Evolutionary conservation across 1,140 invertebrate genomes (phyloP), one percentile per base, ranked within the genome.

Genomic region (Parasteatoda tepidariorum): DNA sequence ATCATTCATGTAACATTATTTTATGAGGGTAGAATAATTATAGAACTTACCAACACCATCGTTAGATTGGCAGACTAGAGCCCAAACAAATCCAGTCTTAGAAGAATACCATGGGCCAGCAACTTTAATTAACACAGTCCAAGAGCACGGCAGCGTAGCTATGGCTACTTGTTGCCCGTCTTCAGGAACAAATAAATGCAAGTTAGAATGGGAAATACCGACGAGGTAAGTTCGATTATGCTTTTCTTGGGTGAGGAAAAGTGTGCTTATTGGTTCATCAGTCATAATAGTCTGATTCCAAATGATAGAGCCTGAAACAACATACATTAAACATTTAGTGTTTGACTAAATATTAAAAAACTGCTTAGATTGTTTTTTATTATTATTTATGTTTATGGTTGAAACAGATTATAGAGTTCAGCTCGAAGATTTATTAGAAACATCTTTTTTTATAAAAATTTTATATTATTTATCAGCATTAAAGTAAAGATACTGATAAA

Each of bases 1-100:
- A n/a, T n/a, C n/a, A n/a, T n/a, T n/a, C n/a, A n/a, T n/a, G n/a
- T n/a, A n/a, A n/a, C n/a, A n/a, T n/a, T n/a, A n/a, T n/a, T n/a
- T n/a, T n/a, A n/a, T n/a, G n/a, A n/a, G n/a, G n/a, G n/a, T n/a
- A n/a, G n/a, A n/a, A n/a, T n/a, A 24, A 0, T 41, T 18, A 7
- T 0, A n/a, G n/a, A n/a, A 38, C 73, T 61, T 62, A 75, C 73
- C 73, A 0, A 75, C 1, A 11, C 55, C 28, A 2, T 75, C 57
- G 18, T 57, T 57, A 0, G 13, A 75, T 41, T 61, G 30, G 22
- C 73, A 75, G 13, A 75, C 57, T 3, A 75, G 3, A 5, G 22
- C 34, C 73, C 73, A 75, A 5, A 30, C 15, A 6, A 41, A 18
- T 9, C 18, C 15, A 0, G 24, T 41, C 6, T 28, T 13, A 24